Evolutionary conservation across 2,888 invertebrate species (phyloP).

Genomic region (Epinotia brunnichana): DNA sequence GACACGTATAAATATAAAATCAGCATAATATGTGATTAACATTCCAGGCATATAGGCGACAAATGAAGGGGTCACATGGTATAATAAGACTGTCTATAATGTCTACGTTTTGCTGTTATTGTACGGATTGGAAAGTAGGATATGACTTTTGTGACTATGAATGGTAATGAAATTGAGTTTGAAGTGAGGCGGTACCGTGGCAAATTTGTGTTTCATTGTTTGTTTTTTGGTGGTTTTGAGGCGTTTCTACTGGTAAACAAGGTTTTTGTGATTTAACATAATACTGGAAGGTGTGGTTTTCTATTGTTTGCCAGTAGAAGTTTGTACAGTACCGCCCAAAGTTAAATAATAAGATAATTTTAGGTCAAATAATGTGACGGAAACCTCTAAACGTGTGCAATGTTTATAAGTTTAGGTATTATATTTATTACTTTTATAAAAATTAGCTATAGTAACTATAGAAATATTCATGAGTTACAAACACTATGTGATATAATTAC

Average conservation of each 20-base stretch:
- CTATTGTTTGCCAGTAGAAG: conserved; percentile 24
- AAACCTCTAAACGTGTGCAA: not conserved
- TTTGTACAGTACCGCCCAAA: conserved; percentile 14
- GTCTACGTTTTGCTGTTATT: conserved; percentile 32
- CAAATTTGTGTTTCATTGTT: conserved; percentile 8
- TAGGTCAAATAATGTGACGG: not conserved
- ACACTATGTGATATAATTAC: no score
- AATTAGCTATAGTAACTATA: no score
- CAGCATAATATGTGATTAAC: conserved; percentile 58
- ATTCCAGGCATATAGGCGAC: conserved; percentile 50
- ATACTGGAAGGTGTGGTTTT: conserved; percentile 31
- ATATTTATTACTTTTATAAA: no score
- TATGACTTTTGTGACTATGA: conserved; percentile 8
- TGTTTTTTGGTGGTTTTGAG: conserved; percentile 18
- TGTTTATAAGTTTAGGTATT: not conserved
- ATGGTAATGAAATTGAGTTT: conserved; percentile 19
- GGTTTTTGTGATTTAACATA: conserved; percentile 15
- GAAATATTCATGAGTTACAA: no score
- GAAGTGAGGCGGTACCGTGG: conserved; percentile 6
- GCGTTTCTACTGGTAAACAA: conserved; percentile 2
- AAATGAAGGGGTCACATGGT: conserved; percentile 37
- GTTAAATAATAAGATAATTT: not conserved
- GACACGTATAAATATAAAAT: conserved; percentile 60
- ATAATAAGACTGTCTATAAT: conserved; percentile 28
- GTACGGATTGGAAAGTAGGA: conserved; percentile 38